A percentile compares a stretch with the other conserved stretches of the same genome.
phyloP scores from a whole-genome alignment of 2,888 invertebrate genomes.

The Thereva unica region DNA sequence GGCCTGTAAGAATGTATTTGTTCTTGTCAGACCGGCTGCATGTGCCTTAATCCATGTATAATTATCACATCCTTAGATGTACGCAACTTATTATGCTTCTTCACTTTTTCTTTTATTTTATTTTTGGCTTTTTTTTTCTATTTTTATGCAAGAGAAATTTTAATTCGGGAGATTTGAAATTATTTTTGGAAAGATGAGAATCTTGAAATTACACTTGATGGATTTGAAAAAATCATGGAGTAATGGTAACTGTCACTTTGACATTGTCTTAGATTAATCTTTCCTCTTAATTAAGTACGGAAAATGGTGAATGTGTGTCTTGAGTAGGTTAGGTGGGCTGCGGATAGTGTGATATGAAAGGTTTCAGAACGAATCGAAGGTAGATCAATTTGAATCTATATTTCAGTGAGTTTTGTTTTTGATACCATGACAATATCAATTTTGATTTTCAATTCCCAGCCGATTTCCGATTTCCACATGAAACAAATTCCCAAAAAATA shows the following conservation, averaged over 20 bases:
- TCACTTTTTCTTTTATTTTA: background rate
- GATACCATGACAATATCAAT: no score
- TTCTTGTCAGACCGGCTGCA: constrained; percentile 57
- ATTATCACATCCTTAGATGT: constrained; percentile 36
- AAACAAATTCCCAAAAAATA: no score
- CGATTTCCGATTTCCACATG: no score
- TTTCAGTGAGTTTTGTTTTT: no score
- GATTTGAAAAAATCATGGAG: constrained; percentile 15
- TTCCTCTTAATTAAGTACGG: constrained; percentile 18
- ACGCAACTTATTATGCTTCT: constrained; percentile 19
- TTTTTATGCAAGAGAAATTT: background rate
- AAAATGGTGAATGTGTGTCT: no score
- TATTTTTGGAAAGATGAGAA: background rate
- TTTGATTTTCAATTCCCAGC: no score
- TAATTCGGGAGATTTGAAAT: background rate
- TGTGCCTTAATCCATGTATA: constrained; percentile 48
- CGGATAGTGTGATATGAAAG: no score
- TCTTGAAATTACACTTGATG: background rate
- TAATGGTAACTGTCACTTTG: constrained; percentile 23
- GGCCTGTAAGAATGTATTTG: constrained; percentile 49
- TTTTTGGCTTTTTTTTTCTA: background rate
- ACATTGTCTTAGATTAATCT: constrained; percentile 27
- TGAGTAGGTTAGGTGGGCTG: no score
- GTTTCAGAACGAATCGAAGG: no score
- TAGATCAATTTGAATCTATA: no score